Conservation (phyloP, 2,888 invertebrate species). For the Diarsia rubi region DNA sequence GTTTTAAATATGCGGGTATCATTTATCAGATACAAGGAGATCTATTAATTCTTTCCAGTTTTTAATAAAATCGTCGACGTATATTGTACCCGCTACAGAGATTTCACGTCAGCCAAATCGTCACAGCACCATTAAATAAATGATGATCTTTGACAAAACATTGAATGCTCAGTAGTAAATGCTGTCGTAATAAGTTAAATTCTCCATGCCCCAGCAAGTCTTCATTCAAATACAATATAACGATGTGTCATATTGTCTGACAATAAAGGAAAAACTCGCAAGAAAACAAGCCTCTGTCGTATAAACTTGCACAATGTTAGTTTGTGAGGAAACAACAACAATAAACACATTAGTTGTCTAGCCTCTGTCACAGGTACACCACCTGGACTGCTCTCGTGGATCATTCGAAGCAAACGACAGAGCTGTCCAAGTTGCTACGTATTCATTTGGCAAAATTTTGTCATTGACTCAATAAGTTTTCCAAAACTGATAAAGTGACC, state of each 20-base stretch:
- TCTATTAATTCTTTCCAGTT: neutral
- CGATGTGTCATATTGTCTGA: constrained; percentile 42
- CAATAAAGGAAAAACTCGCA: constrained; percentile 54
- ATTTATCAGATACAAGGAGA: neutral
- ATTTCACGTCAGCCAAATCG: neutral
- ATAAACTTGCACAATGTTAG: constrained; percentile 37
- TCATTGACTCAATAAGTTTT: too few species aligned
- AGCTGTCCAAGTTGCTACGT: too few species aligned
- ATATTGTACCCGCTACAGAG: too few species aligned
- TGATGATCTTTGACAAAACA: neutral
- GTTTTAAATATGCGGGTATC: constrained; percentile 5
- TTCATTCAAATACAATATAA: constrained; percentile 21
- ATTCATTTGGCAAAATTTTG: too few species aligned
- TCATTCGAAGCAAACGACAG: neutral
- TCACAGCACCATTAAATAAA: neutral
- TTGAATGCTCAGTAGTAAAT: neutral
- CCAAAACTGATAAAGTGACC: neutral
- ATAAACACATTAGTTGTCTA: constrained; percentile 34
- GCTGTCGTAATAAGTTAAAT: constrained; percentile 12
- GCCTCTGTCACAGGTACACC: neutral
- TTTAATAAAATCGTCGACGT: neutral
- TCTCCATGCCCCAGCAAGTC: neutral
- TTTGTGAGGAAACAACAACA: constrained; percentile 51
- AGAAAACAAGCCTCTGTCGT: constrained; percentile 44
- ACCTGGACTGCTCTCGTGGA: neutral